Base-by-base conservation (phyloP, 2,888 invertebrate species). In the Ochropleura plecta region DNA sequence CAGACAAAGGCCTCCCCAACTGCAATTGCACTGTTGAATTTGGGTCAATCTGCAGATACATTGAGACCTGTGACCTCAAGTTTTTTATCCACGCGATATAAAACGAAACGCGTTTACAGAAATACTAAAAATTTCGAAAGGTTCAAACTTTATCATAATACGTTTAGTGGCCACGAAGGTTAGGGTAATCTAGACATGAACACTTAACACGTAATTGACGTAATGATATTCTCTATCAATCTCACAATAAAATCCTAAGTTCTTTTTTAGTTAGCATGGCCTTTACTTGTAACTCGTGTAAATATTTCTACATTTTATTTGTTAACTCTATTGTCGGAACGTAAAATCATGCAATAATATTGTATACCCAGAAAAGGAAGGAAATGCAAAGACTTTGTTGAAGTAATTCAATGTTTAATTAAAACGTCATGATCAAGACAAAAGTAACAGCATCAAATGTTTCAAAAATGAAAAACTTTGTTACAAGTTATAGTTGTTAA, bases 371-470 rank as follows among this genome's bases (percentile, higher is more conserved):
- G 40, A 71, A 80, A 55, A 76, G 67, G 70, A 70, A 76, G 73
- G 63, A 67, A 80, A 73, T 65, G 73, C 7, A 80, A 82, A 82
- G 67, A 70, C 73, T 18, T 59, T 63, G 75, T 87, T 89, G 86
- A 93, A 93, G 92, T 95, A 93, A 93, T 92, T 92, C 91, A 95
- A 93, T 94, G 92, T 96, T 95, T 96, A 96, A 95, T 96, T 88
- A 93, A 94, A 95, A 95, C 95, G 93, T 94, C 94, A 94, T 95
- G 95, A 96, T 95, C 94, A 93, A 90, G 93, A 93, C 90, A 93
- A 94, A 94, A 93, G 91, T 94, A 96, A 96, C 94, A 94, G 93
- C 93, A 91, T 95, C 93, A 94, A 95, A 94, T 91, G 89, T 92
- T 94, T 92, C 90, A 93, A 94, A 93, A 95, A 94, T 91, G 86